Evolutionary conservation across 2,888 invertebrate genomes (phyloP), one percentile per base, ranked within the genome.

Genomic region (Lysandra coridon): DNA sequence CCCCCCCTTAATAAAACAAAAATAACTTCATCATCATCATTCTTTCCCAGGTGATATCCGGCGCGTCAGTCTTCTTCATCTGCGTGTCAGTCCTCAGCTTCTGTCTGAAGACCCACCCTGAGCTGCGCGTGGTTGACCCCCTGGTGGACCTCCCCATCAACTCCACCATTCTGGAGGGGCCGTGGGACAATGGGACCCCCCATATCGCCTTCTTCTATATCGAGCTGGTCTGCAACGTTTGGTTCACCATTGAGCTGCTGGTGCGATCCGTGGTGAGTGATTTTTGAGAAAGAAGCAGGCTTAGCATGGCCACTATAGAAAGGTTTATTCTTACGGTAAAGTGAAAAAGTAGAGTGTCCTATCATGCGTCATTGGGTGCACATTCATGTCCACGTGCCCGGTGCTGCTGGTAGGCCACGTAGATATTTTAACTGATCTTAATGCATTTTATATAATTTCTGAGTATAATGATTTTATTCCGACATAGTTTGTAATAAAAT

Each of bases 51-150:
- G 96, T 98, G 89, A 97, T 99, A 89, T 98, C 98, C 84, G 97
- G 97, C 81, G 96, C 98, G 86, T 98, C 99, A 14, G 98, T 99
- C 82, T 98, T 99, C 95, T 99, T 99, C 96, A 99, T 99, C 92
- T 98, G 98, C 95, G 96, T 98, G 84, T 99, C 99, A 87, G 99
- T 99, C 84, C 96, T 99, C 85, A 98, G 98, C 83, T 99, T 99
- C 95, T 99, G 99, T 93, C 95, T 99, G 91, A 99, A 99, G 95
- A 99, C 99, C 1, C 98, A 98, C 89, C 98, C 98, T 0, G 98
- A 97, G 86, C 96, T 98, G 86, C 95, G 98, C 75, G 97, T 97
- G 81, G 95, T 93, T 79, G 89, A 91, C 79, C 86, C 88, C 0
- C 83, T 86, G 2, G 82, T 82, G 37, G 80, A 81, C 73, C 80